Conservation (phyloP, 2,797 vertebrate genomes). For the Callimico goeldii region DNA sequence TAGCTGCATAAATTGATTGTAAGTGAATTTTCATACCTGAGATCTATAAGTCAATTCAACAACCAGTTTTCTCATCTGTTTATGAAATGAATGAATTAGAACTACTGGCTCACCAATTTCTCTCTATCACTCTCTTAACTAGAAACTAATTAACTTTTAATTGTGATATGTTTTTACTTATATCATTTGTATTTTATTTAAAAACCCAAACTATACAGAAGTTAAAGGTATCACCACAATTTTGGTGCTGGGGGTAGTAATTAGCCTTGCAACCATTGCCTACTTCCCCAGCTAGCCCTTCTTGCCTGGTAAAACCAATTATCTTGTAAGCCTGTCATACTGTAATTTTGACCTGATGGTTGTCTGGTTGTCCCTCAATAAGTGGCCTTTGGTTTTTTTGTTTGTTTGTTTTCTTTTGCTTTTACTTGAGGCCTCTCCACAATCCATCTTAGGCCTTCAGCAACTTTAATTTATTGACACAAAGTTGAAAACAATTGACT, state of each 20-base stretch:
- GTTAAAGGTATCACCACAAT: neutral
- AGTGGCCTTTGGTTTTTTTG: neutral
- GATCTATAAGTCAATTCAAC: neutral
- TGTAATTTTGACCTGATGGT: neutral
- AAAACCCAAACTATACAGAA: no score
- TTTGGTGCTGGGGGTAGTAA: neutral
- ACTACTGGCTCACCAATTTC: neutral
- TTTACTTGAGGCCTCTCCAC: neutral
- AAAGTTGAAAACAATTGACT: conserved; percentile 37
- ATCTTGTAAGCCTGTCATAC: neutral
- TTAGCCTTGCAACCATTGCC: neutral
- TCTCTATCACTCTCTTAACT: neutral
- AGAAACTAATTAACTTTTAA: neutral
- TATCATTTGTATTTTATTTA: no score
- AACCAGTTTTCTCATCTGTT: neutral
- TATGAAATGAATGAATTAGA: conserved; percentile 32
- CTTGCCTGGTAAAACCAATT: neutral
- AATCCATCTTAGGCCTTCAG: neutral
- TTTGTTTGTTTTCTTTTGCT: neutral
- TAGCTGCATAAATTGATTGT: neutral
- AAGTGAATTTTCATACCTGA: conserved; percentile 3
- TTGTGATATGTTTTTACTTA: no score
- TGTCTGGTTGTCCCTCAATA: neutral
- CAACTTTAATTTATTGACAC: conserved; percentile 32
- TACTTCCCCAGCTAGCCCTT: neutral